phyloP scores from a whole-genome alignment of 2,888 invertebrate species.

The Diadromus collaris region DNA sequence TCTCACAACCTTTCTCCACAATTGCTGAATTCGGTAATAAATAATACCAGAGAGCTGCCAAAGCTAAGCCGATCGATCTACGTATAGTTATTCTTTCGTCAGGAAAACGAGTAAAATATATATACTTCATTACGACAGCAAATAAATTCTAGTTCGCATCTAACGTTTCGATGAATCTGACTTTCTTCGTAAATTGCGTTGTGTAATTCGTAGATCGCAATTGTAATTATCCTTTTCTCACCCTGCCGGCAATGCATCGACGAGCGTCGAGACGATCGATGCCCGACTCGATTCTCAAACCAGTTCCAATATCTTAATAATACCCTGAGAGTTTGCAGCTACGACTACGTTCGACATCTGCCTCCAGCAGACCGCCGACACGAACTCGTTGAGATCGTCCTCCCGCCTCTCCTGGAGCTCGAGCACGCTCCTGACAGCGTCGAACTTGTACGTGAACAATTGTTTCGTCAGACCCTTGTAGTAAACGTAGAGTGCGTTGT shows the following conservation, averaged over 20 bases:
- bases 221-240: neutral
- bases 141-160: neutral
- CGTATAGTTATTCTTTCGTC: neutral
- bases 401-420: slow-evolving; percentile 88
- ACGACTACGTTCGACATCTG: slow-evolving; percentile 92
- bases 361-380: slow-evolving; percentile 97
- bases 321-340: slow-evolving; percentile 97
- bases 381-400: slow-evolving; percentile 95
- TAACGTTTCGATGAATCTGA: neutral
- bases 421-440: slow-evolving; percentile 89
- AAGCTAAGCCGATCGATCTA: slow-evolving; percentile 14
- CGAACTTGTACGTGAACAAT: slow-evolving; percentile 93
- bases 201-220: slow-evolving; percentile 7
- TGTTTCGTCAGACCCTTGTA: slow-evolving; percentile 94
- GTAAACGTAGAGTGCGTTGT: slow-evolving; percentile 95
- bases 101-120: neutral
- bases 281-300: slow-evolving; percentile 80
- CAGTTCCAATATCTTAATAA: slow-evolving; percentile 93
- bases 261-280: neutral
- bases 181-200: slow-evolving; percentile 1
- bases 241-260: neutral
- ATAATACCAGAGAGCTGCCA: slow-evolving; percentile 36
- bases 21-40: slow-evolving; percentile 1
- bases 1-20: slow-evolving; percentile 49
- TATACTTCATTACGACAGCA: neutral